Percentiles rank a stretch among this genome's conserved stretches.
Conservation (phyloP, 2,113 vertebrate genomes). For the Menidia beryllina region DNA sequence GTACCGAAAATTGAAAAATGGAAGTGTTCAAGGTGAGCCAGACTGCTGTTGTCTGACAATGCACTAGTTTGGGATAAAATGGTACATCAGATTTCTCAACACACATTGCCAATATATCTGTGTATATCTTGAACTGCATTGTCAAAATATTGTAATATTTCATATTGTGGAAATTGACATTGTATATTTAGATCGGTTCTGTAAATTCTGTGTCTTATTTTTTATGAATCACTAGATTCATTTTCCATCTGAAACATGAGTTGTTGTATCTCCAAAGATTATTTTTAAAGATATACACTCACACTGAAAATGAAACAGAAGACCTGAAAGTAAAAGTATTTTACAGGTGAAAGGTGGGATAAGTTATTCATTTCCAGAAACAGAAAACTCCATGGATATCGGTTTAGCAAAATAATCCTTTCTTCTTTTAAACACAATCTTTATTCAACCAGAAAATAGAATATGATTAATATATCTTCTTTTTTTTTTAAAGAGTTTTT, state of each 20-base stretch:
- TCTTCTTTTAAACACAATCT: too few species aligned
- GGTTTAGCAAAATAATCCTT: background rate
- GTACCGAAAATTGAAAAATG: too few species aligned
- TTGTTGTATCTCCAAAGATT: too few species aligned
- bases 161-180: too few species aligned
- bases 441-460: too few species aligned
- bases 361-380: background rate
- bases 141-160: background rate
- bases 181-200: background rate
- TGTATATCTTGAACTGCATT: background rate
- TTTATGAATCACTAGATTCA: background rate
- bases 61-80: background rate
- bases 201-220: background rate
- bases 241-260: too few species aligned
- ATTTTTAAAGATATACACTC: background rate
- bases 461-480: too few species aligned
- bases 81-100: background rate
- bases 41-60: background rate
- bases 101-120: background rate
- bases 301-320: constrained; percentile 10
- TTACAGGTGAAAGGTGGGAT: background rate
- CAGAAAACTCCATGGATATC: background rate
- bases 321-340: background rate
- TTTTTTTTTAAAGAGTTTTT: too few species aligned
- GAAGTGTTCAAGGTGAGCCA: too few species aligned